Evolutionary conservation across 64 coral and sea anemone genomes (phyloP), one percentile per base, ranked within the genome.

Genomic region (Actinia equina): DNA sequence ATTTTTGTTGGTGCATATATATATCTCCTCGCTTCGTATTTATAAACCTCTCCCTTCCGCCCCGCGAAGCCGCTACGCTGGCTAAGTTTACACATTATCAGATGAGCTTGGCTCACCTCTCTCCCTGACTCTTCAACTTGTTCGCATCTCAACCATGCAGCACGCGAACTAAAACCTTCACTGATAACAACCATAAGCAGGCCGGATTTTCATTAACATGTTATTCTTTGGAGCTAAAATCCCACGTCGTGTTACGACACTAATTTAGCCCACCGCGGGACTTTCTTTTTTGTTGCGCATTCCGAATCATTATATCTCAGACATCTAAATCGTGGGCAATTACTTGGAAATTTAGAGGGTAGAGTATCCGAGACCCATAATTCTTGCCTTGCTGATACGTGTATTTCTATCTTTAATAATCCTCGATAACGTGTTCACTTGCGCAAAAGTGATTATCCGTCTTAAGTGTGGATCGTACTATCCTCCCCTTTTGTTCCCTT

Each of bases 401-500:
- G 11, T 57, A 57, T 57, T 57, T 13, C 18, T 65, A 65, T 65
- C 62, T 65, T 8, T 30, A n/a, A n/a, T n/a, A n/a, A 41, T 74
- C 69, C 69, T 41, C 25, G 69, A 74, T 74, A 74, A 74, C 12
- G 26, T 74, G 25, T 74, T 74, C 25, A 26, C 25, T 74, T 27
- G 25, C 69, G 69, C 26, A 30, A n/a, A 0, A 41, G 20, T 15
- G 69, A 74, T 74, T 74, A 74, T 74, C n/a, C 69, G 69, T 25
- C 26, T 41, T 74, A n/a, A 74, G 23, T 27, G 11, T 41, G 69
- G 20, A 74, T 25, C 69, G 22, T 25, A 13, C 69, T 74, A 74
- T 74, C 69, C 42, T 74, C n/a, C 69, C 25, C 69, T 74, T 74
- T 74, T 30, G 41, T 74, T 74, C 69, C n/a, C 42, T 30, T 74